Evolutionary conservation across 2,797 vertebrate genomes (phyloP).

Genomic region (Anguilla pacifica): DNA sequence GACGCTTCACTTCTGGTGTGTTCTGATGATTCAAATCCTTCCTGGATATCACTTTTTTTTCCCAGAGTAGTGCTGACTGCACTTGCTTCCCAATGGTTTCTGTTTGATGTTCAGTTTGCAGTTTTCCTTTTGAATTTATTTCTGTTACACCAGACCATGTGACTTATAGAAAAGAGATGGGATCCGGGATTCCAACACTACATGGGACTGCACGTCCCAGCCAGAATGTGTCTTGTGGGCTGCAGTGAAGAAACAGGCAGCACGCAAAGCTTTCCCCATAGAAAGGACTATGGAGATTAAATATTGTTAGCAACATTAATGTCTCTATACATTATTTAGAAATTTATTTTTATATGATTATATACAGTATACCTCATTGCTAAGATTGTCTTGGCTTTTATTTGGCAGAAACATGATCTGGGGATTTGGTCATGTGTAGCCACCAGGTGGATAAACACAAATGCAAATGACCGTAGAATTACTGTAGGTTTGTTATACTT

Average conservation of each 20-base stretch:
- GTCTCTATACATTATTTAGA: background rate
- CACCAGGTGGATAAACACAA: background rate
- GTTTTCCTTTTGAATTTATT: background rate
- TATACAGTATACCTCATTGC: background rate
- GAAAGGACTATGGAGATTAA: background rate
- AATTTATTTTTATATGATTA: background rate
- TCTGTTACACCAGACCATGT: background rate
- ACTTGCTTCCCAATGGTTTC: background rate
- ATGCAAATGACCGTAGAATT: background rate
- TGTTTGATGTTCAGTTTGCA: background rate
- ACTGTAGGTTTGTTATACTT: background rate
- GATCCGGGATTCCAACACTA: background rate
- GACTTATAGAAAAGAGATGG: background rate
- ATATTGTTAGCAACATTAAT: too few species aligned
- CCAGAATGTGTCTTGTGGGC: background rate
- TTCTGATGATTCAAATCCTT: conserved; percentile 18
- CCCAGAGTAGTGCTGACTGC: background rate
- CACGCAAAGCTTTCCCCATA: background rate
- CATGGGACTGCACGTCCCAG: background rate
- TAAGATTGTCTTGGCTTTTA: background rate
- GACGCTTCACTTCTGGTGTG: background rate
- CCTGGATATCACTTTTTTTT: conserved; percentile 3
- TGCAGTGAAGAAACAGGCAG: background rate
- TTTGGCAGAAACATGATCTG: background rate
- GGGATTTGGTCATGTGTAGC: background rate